These are phyloP conservation scores for Muscicapa comitata DNA, from an alignment of 2,797 vertebrate species.

Conservation along the genomic window DNA sequence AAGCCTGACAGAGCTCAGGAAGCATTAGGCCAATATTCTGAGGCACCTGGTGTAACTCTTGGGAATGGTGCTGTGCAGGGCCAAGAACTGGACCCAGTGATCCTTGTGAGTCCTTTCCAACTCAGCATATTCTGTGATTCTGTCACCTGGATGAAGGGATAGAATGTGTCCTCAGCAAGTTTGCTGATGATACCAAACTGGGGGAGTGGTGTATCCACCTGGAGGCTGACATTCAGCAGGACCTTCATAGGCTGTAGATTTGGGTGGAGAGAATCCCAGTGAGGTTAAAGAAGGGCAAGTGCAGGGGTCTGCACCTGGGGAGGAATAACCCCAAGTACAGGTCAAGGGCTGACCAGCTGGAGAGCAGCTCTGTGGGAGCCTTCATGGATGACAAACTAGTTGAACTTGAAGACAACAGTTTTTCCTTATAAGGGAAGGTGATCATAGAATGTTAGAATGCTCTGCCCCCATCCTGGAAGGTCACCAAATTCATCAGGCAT, in stretches of 20 bases:
- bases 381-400: accelerated
- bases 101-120: background rate
- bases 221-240: background rate
- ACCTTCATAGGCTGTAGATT: background rate
- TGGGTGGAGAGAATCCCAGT: background rate
- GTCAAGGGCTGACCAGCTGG: background rate
- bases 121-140: background rate
- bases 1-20: background rate
- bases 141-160: background rate
- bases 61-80: background rate
- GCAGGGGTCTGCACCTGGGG: background rate
- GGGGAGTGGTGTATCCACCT: background rate
- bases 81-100: background rate
- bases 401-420: background rate
- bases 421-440: background rate
- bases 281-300: background rate
- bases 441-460: background rate
- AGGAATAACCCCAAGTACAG: background rate
- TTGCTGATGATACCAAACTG: accelerated
- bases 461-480: background rate
- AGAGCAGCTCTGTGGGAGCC: background rate
- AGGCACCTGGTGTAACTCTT: background rate
- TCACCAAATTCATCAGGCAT: background rate
- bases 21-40: background rate
- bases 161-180: too few species aligned